These are phyloP conservation scores for Porites rus DNA, from an alignment of 92 coral and sea anemone species.

Conservation along the genomic window DNA sequence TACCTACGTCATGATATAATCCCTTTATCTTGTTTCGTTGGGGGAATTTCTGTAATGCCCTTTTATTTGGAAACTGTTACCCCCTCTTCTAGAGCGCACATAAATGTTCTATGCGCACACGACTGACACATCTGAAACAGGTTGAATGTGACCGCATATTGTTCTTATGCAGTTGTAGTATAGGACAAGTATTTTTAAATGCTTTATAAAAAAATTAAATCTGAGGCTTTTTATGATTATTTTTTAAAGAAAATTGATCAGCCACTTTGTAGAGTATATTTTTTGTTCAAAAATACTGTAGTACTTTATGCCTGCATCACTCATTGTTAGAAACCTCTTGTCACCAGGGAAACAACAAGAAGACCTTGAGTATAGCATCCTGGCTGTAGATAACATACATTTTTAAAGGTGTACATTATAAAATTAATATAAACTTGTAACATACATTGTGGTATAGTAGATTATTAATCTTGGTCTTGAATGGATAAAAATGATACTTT, in stretches of 20 bases:
- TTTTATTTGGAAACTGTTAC: constrained; percentile 12
- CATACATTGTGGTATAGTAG: too few relatives aligned
- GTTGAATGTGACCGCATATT: background rate
- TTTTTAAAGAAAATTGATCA: constrained; percentile 36
- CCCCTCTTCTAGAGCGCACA: background rate
- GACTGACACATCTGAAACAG: background rate
- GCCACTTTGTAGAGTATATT: background rate
- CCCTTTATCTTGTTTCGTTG: constrained; percentile 48
- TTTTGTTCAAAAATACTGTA: constrained; percentile 8
- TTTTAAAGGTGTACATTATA: too few relatives aligned
- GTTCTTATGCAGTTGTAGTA: constrained; percentile 8
- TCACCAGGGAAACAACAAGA: constrained; percentile 34
- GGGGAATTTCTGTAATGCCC: constrained; percentile 50
- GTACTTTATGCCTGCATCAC: background rate
- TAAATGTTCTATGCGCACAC: background rate
- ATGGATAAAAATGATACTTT: too few relatives aligned
- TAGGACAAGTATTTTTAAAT: background rate
- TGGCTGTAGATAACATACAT: too few relatives aligned
- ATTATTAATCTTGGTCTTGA: too few relatives aligned
- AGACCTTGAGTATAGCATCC: background rate
- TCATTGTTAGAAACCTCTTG: constrained; percentile 19
- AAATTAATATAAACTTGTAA: too few relatives aligned
- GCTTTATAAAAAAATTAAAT: background rate
- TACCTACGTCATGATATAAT: constrained; percentile 43
- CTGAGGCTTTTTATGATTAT: constrained; percentile 1